Evolutionary conservation across 2,888 invertebrate species (phyloP), one percentile per base, ranked within the genome.

Genomic region (Cataglyphis albicans): DNA sequence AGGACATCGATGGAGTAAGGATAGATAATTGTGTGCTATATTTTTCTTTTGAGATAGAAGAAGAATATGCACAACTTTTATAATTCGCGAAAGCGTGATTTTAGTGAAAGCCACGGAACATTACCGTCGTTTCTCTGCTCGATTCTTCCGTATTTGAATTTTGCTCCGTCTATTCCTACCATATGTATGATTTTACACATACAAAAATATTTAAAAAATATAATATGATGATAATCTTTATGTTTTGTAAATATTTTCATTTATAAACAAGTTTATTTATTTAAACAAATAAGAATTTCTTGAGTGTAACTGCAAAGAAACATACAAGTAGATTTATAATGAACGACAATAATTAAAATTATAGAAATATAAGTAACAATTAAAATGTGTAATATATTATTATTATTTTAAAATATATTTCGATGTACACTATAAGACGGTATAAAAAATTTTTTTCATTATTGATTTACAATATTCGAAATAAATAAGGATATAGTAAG

Each of bases 11-110:
- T 52, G 25, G 18, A 65, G 15, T 12, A 21, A 15, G 7, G 57
- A 18, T 35, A 12, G 48, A 52, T 32, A 59, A 59, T 59, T 55
- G 0, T n/a, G 2, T 32, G 57, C 32, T 18, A 38, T 18, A 38
- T 59, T 61, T 61, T 41, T 9, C 25, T 73, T 29, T n/a, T 12
- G 41, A n/a, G 41, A n/a, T 7, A 12, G 10, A 29, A 7, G 1
- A 4, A 15, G 18, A 38, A 57, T 57, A 12, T 73, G 29, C 61
- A 61, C 4, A 41, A 73, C n/a, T 29, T 61, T 73, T 29, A 38
- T 4, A 29, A 73, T 41, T 61, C 61, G 73, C 63, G 73, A 73
- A 73, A 73, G 73, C 61, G 52, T 52, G 61, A 73, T 73, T 61
- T 61, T 41, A 73, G 73, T 73, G 73, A 73, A 73, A 73, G 73